Evolutionary conservation across 2,888 invertebrate species (phyloP), one percentile per base, ranked within the genome.

Genomic region (Ypsolopha scabrella): DNA sequence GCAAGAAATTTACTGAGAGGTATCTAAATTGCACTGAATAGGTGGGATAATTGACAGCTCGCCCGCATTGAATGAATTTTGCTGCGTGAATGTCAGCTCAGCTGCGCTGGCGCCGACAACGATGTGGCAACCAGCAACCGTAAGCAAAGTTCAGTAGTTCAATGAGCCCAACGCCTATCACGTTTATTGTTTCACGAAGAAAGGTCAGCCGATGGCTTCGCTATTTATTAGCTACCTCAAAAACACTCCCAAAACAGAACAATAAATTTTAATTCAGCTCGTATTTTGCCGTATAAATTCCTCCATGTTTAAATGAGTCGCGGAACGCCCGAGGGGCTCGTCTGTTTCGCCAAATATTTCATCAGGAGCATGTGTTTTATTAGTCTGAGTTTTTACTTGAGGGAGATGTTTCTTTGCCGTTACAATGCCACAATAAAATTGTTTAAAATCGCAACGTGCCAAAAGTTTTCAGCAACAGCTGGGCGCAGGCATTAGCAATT

Each of bases 81-180:
- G 33, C 41, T 13, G 63, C 64, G 63, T 62, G 68, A 71, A 65
- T 71, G 69, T 67, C 62, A 66, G 64, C 63, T 13, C 6, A 8
- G 46, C 24, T 24, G 24, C 24, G 24, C 24, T 4, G 24, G 24
- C 33, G 47, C 47, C 1, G 14, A 36, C 37, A 33, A 60, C 58
- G 59, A 66, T 76, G 73, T 67, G 66, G 78, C 73, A 80, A 78
- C 65, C 70, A 60, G 64, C 65, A 65, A 61, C 67, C 65, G 64
- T 69, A 72, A 68, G 67, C 67, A 79, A 81, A 80, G 81, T 80
- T 80, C 77, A 81, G 71, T 76, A 70, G 81, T 80, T 77, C 75
- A 72, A 72, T 67, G 72, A 65, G 70, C 73, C 63, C 63, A 67
- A 68, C 67, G 69, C 68, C 72, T 70, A 73, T 71, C 55, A 64